A percentile compares a stretch with the other conserved stretches of the same genome.
phyloP scores from a whole-genome alignment of 2,888 invertebrate genomes.

The Lomographa bimaculata region DNA sequence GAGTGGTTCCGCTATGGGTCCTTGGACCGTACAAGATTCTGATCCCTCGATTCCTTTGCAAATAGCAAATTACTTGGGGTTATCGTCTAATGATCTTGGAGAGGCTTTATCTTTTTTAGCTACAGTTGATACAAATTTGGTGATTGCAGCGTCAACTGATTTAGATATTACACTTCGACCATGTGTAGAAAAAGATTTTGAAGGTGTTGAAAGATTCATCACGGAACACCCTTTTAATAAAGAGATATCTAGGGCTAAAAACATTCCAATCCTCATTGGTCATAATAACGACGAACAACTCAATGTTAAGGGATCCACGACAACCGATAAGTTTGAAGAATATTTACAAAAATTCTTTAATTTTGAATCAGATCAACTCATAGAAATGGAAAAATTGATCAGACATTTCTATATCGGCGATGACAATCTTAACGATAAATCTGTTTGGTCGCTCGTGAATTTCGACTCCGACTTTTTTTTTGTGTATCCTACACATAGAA shows the following conservation, averaged over 20 bases:
- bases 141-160: constrained; percentile 43
- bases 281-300: constrained; percentile 41
- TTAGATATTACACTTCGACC: constrained; percentile 36
- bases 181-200: constrained; percentile 50
- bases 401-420: constrained; percentile 58
- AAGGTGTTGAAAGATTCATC: constrained; percentile 42
- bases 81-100: constrained; percentile 35
- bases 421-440: constrained; percentile 34
- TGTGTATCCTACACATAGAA: constrained; percentile 41
- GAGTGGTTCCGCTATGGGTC: constrained; percentile 45
- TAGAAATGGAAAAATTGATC: constrained; percentile 40
- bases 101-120: constrained; percentile 52
- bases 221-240: constrained; percentile 41
- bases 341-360: constrained; percentile 37
- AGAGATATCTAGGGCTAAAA: constrained; percentile 29
- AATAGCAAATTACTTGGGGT: constrained; percentile 48
- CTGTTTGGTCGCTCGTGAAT: constrained; percentile 35
- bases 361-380: constrained; percentile 34
- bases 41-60: constrained; percentile 41
- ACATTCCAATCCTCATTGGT: constrained; percentile 44
- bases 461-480: constrained; percentile 50
- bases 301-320: too few species aligned
- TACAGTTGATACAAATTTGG: constrained; percentile 37
- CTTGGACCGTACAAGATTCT: constrained; percentile 35
- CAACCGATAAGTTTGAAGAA: constrained; percentile 19